phyloP scores from a whole-genome alignment of 2,113 vertebrate genomes.

The Sander vitreus region DNA sequence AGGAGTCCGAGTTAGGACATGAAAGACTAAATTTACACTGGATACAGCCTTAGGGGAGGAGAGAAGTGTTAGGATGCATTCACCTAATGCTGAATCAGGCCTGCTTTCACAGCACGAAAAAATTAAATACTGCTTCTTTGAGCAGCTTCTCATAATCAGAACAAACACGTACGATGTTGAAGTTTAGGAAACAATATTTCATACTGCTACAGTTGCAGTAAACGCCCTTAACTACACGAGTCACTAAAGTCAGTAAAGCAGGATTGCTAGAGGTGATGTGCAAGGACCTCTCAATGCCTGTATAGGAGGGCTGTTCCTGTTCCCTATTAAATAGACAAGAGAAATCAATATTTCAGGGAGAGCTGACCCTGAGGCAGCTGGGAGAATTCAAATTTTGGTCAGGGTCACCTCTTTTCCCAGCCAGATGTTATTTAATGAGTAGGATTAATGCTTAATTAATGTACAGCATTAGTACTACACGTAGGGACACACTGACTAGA shows the following conservation, averaged over 20 bases:
- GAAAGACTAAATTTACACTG: constrained; percentile 72
- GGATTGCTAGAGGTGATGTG: constrained; percentile 23
- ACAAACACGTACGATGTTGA: constrained; percentile 6
- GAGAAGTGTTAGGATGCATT: constrained; percentile 55
- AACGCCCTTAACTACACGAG: not conserved
- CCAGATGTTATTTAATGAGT: constrained; percentile 41
- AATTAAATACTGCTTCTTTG: constrained; percentile 7
- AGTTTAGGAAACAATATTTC: constrained; percentile 12
- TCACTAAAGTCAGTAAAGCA: constrained; percentile 10
- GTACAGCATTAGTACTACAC: not conserved
- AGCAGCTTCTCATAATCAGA: constrained; percentile 37
- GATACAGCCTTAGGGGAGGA: constrained; percentile 61
- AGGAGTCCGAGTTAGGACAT: constrained; percentile 66
- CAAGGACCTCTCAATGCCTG: constrained; percentile 34
- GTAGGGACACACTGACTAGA: not conserved
- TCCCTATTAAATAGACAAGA: constrained; percentile 52
- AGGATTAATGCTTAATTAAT: not conserved
- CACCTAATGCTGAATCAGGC: constrained; percentile 61
- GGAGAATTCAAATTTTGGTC: constrained; percentile 52
- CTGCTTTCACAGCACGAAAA: constrained; percentile 23
- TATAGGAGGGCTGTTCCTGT: constrained; percentile 28
- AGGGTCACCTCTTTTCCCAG: constrained; percentile 40
- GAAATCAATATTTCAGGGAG: constrained; percentile 71
- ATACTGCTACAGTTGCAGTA: not conserved
- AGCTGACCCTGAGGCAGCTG: constrained; percentile 56